A percentile compares a stretch with the other conserved stretches of the same genome.
These are phyloP conservation scores for Xestia rhomboidea DNA, from an alignment of 2,888 invertebrate genomes.

Conservation along the genomic window DNA sequence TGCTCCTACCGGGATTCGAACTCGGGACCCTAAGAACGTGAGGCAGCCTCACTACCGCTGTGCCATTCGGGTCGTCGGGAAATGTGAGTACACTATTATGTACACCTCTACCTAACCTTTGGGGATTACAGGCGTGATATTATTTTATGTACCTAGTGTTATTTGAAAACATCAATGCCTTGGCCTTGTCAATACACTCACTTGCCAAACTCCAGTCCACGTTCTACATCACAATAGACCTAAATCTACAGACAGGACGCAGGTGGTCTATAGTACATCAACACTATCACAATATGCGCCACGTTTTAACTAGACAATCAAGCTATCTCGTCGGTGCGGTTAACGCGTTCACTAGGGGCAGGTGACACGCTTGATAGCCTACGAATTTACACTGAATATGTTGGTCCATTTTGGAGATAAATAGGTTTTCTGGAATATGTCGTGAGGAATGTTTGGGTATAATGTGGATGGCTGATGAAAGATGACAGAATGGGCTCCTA, in stretches of 20 bases:
- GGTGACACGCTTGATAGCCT: conserved; percentile 11
- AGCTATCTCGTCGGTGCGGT: conserved; percentile 29
- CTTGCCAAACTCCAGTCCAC: background rate
- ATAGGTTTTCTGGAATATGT: background rate
- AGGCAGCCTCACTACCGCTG: too few relatives aligned
- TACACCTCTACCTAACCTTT: too few relatives aligned
- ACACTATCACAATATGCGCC: background rate
- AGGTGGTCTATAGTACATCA: background rate
- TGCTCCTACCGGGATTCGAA: too few relatives aligned
- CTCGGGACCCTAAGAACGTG: too few relatives aligned
- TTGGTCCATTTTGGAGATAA: background rate
- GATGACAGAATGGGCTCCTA: background rate
- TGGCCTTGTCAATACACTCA: background rate
- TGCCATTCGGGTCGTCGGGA: too few relatives aligned
- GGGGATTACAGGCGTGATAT: too few relatives aligned
- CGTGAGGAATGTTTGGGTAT: background rate
- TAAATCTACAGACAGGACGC: background rate
- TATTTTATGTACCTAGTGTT: too few relatives aligned
- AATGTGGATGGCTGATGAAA: background rate
- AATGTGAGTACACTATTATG: too few relatives aligned
- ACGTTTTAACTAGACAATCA: conserved; percentile 29
- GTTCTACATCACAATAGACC: background rate
- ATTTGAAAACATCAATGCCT: background rate
- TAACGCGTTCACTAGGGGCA: conserved; percentile 19
- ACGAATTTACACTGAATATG: background rate